Percentiles rank a stretch among this genome's conserved stretches.
Conservation (phyloP, 2,797 vertebrate genomes). For the Acipenser oxyrinchus region DNA sequence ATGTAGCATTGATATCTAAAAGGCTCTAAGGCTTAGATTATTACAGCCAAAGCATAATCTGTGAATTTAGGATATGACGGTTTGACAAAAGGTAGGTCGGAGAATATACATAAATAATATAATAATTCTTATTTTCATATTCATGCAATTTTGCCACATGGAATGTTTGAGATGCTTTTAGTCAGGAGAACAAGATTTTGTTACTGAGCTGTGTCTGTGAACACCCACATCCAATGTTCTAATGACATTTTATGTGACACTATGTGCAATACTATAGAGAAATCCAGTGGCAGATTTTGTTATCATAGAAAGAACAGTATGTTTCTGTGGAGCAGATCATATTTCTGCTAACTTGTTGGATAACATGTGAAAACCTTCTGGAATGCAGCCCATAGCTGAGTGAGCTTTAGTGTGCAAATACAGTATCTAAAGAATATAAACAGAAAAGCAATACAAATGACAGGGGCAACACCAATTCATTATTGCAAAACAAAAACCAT, state of each 20-base stretch:
- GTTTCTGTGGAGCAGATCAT: not conserved
- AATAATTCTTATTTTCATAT: conserved; percentile 5
- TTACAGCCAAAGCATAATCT: no score
- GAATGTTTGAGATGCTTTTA: not conserved
- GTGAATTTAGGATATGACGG: no score
- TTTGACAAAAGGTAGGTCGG: no score
- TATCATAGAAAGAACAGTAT: not conserved
- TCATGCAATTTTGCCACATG: not conserved
- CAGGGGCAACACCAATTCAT: not conserved
- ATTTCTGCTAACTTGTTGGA: no score
- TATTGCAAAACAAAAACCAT: not conserved
- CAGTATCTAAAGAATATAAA: not conserved
- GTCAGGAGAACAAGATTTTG: conserved; percentile 5
- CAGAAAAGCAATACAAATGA: not conserved
- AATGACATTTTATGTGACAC: conserved; percentile 10
- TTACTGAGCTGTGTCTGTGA: conserved; percentile 5
- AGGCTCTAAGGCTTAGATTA: no score
- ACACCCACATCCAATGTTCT: conserved; percentile 12
- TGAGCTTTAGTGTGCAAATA: no score
- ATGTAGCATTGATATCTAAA: no score
- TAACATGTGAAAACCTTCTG: not conserved
- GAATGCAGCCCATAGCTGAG: not conserved
- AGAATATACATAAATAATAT: no score
- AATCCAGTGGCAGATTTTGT: not conserved
- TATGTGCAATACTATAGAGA: not conserved